A percentile compares a stretch with the other conserved stretches of the same genome.
Conservation (phyloP, 1,140 invertebrate genomes). For the Atta cephalotes region DNA sequence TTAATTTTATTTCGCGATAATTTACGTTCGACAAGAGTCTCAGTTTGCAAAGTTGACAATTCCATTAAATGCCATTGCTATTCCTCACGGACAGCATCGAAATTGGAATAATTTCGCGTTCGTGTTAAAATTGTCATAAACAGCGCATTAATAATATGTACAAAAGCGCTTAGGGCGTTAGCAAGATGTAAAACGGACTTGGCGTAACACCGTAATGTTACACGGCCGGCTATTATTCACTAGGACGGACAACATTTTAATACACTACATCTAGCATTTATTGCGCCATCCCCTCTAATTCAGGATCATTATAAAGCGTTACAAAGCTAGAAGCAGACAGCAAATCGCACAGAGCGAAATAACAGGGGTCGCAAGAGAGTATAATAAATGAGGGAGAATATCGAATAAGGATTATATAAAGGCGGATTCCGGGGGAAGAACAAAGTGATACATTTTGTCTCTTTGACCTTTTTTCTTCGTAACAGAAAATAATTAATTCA, state of each 20-base stretch:
- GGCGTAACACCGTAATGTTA: constrained; percentile 39
- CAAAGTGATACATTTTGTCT: neutral
- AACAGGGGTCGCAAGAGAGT: neutral
- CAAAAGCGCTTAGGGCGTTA: constrained; percentile 37
- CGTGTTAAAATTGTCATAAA: constrained; percentile 36
- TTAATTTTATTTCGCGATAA: neutral
- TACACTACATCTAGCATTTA: constrained; percentile 50
- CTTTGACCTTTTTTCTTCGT: neutral
- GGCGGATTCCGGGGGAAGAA: neutral
- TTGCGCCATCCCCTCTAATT: constrained; percentile 38
- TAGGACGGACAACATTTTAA: constrained; percentile 29
- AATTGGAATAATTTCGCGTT: constrained; percentile 35
- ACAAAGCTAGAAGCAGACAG: constrained; percentile 2
- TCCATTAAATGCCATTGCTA: constrained; percentile 10
- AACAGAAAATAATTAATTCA: constrained; percentile 26
- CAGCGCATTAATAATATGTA: constrained; percentile 42
- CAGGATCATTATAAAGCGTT: constrained; percentile 48
- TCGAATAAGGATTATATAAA: neutral
- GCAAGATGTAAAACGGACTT: constrained; percentile 56
- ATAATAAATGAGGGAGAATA: constrained; percentile 26
- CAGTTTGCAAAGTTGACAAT: neutral
- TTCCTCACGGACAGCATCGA: neutral
- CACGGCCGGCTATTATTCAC: constrained; percentile 40
- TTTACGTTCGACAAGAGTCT: neutral
- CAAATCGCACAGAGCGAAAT: neutral